Conservation (phyloP, 92 coral and sea anemone genomes). For the Palythoa caribaeorum region DNA sequence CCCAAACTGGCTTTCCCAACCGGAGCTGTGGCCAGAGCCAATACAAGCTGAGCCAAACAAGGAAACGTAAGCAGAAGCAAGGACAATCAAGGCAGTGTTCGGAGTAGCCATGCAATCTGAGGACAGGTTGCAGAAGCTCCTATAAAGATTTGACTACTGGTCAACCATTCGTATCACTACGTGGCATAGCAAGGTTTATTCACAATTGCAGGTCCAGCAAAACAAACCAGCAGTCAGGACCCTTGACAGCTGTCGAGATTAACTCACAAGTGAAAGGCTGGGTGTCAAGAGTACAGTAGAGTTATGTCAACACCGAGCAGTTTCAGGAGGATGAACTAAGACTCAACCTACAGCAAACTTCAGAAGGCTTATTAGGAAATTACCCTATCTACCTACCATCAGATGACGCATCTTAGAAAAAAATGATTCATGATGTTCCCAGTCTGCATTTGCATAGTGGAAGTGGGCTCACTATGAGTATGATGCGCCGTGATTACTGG, state of each 20-base stretch:
- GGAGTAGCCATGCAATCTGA: constrained; percentile 47
- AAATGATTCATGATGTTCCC: constrained; percentile 55
- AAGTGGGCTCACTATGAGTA: constrained; percentile 56
- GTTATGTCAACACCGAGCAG: constrained; percentile 3
- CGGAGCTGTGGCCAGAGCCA: background rate
- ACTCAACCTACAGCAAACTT: constrained; percentile 54
- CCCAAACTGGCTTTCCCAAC: constrained; percentile 57
- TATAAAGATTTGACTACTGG: constrained; percentile 23
- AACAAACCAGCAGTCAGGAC: constrained; percentile 45
- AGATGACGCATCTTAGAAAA: constrained; percentile 30
- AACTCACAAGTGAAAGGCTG: background rate
- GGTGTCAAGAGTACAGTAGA: too few relatives aligned
- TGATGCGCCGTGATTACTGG: constrained; percentile 54
- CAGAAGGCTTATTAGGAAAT: constrained; percentile 55
- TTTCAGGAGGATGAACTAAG: constrained; percentile 41
- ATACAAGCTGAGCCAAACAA: background rate
- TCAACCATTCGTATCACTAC: constrained; percentile 55
- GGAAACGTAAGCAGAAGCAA: constrained; percentile 65
- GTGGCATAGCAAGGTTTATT: constrained; percentile 16
- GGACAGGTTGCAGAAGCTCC: constrained; percentile 33
- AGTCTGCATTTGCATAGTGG: constrained; percentile 57
- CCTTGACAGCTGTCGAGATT: constrained; percentile 68
- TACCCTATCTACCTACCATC: constrained; percentile 66
- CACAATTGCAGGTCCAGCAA: constrained; percentile 46
- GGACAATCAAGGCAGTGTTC: constrained; percentile 44